A percentile compares a stretch with the other conserved stretches of the same genome.
Conservation (phyloP, 2,797 vertebrate species). For the Pyrocephalus nanus region DNA sequence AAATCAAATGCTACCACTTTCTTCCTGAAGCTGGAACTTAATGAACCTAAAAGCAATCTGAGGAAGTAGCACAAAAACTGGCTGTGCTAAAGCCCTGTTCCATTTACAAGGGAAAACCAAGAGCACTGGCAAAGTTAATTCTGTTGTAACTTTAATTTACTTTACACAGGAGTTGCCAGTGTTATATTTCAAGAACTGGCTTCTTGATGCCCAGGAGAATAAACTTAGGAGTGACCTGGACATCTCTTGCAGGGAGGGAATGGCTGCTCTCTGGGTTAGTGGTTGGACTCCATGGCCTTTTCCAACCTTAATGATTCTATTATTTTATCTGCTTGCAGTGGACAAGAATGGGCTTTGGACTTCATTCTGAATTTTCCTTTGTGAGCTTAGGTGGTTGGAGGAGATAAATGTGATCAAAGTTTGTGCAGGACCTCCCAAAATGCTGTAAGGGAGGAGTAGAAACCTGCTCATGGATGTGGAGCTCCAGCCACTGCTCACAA, state of each 20-base stretch:
- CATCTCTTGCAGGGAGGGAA: neutral
- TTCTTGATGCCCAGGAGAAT: neutral
- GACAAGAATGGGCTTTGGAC: neutral
- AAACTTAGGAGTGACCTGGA: neutral
- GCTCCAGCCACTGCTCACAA: neutral
- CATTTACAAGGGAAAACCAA: neutral
- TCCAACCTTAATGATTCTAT: neutral
- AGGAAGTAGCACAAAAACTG: neutral
- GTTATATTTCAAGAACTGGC: neutral
- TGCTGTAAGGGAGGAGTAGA: neutral
- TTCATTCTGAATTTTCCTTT: neutral
- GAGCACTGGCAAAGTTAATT: neutral
- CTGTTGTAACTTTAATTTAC: neutral
- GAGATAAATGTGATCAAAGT: neutral
- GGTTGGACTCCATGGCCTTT: neutral
- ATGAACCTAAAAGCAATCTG: conserved; percentile 27
- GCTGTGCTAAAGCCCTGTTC: neutral
- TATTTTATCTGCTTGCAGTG: neutral
- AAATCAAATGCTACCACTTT: conserved; percentile 33
- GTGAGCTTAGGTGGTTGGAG: neutral
- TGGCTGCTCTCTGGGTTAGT: neutral
- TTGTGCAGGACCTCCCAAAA: neutral
- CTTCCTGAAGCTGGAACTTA: conserved; percentile 9
- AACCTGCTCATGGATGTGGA: neutral
- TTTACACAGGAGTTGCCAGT: neutral